A percentile compares a stretch with the other conserved stretches of the same genome.
Conservation (phyloP, 1,140 invertebrate genomes). For the Drosophila quadrilineata region DNA sequence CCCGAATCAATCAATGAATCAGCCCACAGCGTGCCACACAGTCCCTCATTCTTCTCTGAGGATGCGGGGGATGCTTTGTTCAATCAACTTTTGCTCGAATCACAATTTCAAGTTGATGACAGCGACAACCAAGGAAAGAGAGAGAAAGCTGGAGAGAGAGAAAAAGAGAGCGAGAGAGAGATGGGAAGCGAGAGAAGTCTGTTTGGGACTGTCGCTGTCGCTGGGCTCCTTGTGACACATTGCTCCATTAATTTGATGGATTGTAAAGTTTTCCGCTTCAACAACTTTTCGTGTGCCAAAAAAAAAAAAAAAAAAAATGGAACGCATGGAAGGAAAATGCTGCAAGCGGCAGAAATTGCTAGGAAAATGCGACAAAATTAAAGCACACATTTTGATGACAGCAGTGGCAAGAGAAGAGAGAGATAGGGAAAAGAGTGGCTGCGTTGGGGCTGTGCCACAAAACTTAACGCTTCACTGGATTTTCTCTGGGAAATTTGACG, state of each 20-base stretch:
- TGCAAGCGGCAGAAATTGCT: no score
- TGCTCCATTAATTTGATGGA: conserved; percentile 80
- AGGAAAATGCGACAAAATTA: conserved; percentile 63
- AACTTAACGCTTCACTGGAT: conserved; percentile 71
- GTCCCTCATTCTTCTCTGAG: background rate
- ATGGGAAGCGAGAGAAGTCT: background rate
- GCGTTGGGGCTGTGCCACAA: conserved; percentile 71
- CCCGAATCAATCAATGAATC: conserved; percentile 31
- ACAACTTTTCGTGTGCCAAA: conserved; percentile 41
- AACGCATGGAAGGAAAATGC: conserved; percentile 40
- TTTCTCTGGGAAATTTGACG: conserved; percentile 64
- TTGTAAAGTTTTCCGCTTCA: conserved; percentile 78
- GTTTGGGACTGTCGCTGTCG: conserved; percentile 2
- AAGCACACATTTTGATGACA: conserved; percentile 39
- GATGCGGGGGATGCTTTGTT: conserved; percentile 57
- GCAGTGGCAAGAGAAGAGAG: background rate
- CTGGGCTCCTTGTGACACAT: conserved; percentile 68
- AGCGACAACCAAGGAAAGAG: background rate
- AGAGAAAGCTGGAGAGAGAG: background rate
- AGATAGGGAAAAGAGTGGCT: conserved; percentile 38
- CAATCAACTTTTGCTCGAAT: conserved; percentile 74
- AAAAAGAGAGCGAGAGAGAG: background rate
- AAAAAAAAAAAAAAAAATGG: no score
- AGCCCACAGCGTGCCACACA: no score
- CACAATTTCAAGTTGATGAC: conserved; percentile 72